Evolutionary conservation across 2,888 invertebrate species (phyloP), one percentile per base, ranked within the genome.

Genomic region (Eubasilissa splendida): DNA sequence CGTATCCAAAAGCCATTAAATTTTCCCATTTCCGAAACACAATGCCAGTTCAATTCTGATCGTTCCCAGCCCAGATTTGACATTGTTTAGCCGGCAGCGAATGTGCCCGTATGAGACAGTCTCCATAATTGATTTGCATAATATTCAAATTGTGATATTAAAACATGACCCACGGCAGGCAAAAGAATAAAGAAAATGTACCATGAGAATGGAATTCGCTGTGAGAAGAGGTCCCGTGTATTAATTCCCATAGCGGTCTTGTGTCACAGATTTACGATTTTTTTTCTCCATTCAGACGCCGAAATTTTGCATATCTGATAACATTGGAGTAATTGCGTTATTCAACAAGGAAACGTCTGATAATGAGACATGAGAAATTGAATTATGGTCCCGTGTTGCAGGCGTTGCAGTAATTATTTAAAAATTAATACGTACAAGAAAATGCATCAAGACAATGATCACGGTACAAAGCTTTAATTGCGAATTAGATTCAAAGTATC

Each of bases 101-200:
- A 63, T 60, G 63, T 54, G 42, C 63, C 52, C 53, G 33, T 31
- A 42, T 33, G 74, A 79, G 79, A 79, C 79, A 79, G 79, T 79
- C 33, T 74, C 59, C 58, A 70, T 70, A 76, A 80, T 80, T 80
- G 59, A 80, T 80, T 80, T 80, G 70, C 80, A 80, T 80, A 80
- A 76, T 76, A 80, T 80, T 80, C 70, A 80, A 80, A 80, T 80
- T 76, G 75, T 76, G 66, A 53, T 70, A 80, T 80, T 79, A 80
- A 76, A 80, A 73, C 65, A 80, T 80, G 79, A 79, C 79, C 79
- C 66, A 70, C 74, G 75, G 79, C 79, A 33, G 14, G 65, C 50
- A 66, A 74, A 70, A 65, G 60, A 63, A 63, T 76, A 63, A 53
- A 66, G 54, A 76, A 53, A 33, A 78, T 42, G 59, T 79, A 66